phyloP scores from a whole-genome alignment of 2,888 invertebrate species.

The Meliscaeva auricollis region DNA sequence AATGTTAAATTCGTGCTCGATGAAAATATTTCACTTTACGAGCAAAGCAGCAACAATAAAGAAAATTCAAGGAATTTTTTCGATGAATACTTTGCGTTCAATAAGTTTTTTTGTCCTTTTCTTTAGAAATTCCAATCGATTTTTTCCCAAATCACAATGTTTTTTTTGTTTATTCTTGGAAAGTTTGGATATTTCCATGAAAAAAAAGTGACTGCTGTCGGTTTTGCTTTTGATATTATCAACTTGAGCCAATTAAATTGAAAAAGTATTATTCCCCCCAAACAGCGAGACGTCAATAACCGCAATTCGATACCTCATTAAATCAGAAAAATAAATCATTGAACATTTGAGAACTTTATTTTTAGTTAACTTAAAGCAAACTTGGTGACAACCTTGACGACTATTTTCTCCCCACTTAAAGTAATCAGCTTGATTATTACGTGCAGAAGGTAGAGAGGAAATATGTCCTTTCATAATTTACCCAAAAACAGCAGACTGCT shows the following conservation, averaged over 20 bases:
- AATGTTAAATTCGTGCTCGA: constrained; percentile 33
- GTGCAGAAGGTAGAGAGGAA: constrained; percentile 1
- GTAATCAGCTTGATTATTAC: constrained; percentile 27
- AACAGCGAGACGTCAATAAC: not conserved
- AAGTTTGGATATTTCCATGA: not conserved
- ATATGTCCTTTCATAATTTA: constrained; percentile 59
- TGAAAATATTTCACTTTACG: constrained; percentile 5
- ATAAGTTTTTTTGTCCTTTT: not conserved
- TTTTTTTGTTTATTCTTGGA: constrained; percentile 11
- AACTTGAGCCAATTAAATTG: constrained; percentile 7
- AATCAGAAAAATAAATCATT: constrained; percentile 15
- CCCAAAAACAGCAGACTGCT: constrained; percentile 46
- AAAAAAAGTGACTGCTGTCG: not conserved
- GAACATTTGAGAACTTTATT: constrained; percentile 9
- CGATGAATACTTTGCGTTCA: constrained; percentile 1
- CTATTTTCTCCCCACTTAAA: not conserved
- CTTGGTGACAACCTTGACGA: constrained; percentile 17
- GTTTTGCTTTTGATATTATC: no score
- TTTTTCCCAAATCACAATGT: not conserved
- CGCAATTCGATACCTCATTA: constrained; percentile 25
- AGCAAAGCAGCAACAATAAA: not conserved
- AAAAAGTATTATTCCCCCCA: constrained; percentile 3
- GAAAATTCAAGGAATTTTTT: constrained; percentile 12
- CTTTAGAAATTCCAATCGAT: constrained; percentile 10
- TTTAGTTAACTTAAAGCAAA: constrained; percentile 2